Evolutionary conservation across 2,113 vertebrate species (phyloP).

Genomic region (Pampusana beccarii): DNA sequence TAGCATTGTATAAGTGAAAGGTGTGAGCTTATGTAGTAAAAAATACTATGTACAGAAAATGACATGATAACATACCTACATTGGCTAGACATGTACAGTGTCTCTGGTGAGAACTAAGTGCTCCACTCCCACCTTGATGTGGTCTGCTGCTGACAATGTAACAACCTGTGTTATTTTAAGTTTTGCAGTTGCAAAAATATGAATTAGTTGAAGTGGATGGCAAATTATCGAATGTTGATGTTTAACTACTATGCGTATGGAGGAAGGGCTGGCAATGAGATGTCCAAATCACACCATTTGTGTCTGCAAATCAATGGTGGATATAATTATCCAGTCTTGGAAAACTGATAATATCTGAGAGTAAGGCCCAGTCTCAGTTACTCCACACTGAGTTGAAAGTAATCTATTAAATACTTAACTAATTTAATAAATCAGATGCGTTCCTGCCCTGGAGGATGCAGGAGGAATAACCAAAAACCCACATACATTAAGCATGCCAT

Average conservation of each 20-base stretch:
- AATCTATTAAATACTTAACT: neutral
- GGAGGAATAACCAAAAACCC: neutral
- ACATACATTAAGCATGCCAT: neutral
- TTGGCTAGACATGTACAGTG: neutral
- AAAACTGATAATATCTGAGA: neutral
- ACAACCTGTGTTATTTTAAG: neutral
- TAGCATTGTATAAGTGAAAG: constrained; percentile 41
- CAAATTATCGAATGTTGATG: neutral
- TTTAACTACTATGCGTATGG: neutral
- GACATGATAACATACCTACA: neutral
- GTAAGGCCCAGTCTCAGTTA: neutral
- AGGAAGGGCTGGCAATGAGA: neutral
- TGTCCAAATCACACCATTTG: neutral
- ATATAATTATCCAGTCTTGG: neutral
- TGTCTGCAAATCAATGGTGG: neutral
- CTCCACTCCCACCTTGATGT: neutral
- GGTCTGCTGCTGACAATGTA: neutral
- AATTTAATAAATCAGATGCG: neutral
- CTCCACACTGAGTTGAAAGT: neutral
- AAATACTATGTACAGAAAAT: neutral
- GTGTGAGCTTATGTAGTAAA: neutral
- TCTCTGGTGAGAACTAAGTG: neutral
- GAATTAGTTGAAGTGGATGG: neutral
- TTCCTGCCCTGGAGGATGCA: neutral
- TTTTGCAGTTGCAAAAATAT: neutral